Evolutionary conservation across 1,140 invertebrate species (phyloP).

Genomic region (Capitella teleta): DNA sequence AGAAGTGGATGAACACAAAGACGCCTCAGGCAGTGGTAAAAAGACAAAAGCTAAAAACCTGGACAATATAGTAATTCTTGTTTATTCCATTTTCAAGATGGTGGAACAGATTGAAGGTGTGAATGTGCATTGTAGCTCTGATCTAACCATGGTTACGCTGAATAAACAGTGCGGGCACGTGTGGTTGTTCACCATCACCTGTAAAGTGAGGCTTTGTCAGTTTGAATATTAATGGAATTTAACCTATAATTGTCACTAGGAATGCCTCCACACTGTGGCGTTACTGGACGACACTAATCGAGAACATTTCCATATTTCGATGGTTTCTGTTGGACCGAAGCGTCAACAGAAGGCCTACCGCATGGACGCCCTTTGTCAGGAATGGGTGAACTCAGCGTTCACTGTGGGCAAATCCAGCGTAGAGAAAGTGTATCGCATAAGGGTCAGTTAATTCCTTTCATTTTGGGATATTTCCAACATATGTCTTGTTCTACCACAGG

Average conservation of each 20-base stretch:
- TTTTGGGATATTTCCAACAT: background rate
- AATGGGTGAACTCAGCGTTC: constrained; percentile 37
- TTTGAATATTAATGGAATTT: background rate
- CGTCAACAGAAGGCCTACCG: constrained; percentile 39
- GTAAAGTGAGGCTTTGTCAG: constrained; percentile 33
- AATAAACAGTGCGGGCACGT: constrained; percentile 55
- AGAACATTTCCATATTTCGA: constrained; percentile 57
- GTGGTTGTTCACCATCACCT: constrained; percentile 54
- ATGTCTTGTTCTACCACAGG: constrained; percentile 23
- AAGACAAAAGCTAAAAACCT: too few species aligned
- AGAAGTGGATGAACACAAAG: constrained; percentile 43
- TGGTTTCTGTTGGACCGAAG: constrained; percentile 36
- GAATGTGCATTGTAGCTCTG: constrained; percentile 50
- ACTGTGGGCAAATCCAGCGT: constrained; percentile 23
- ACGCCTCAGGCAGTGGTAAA: constrained; percentile 29
- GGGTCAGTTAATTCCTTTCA: constrained; percentile 23
- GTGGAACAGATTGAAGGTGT: constrained; percentile 50
- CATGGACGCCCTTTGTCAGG: constrained; percentile 36
- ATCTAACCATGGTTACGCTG: constrained; percentile 52
- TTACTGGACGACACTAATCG: constrained; percentile 60
- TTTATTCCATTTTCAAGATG: constrained; percentile 29
- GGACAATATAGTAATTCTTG: too few species aligned
- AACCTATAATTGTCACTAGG: constrained; percentile 16
- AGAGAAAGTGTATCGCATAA: constrained; percentile 50
- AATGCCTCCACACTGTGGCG: constrained; percentile 49